Percentiles rank a stretch among this genome's conserved stretches.
These are phyloP conservation scores for Lycaena phlaeas DNA, from an alignment of 2,888 invertebrate genomes.

Conservation along the genomic window DNA sequence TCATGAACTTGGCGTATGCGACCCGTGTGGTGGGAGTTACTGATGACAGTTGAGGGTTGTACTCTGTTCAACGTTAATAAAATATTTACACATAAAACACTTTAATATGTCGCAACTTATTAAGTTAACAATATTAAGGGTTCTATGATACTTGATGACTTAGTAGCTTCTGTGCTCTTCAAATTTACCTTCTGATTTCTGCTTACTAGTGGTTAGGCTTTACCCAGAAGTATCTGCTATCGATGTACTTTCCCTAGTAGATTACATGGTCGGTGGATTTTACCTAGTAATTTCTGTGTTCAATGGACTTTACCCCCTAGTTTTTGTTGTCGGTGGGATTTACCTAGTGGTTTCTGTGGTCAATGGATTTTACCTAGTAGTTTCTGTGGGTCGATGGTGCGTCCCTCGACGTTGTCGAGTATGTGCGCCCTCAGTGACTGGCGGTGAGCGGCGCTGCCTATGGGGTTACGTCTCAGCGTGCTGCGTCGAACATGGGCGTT, in stretches of 20 bases:
- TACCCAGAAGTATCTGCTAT: no score
- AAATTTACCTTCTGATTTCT: no score
- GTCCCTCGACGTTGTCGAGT: slow-evolving; percentile 76
- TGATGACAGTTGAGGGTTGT: slow-evolving; percentile 83
- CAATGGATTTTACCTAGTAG: slow-evolving; percentile 70
- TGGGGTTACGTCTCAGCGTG: slow-evolving; percentile 80
- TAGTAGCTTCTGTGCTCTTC: no score
- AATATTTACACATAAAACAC: not conserved
- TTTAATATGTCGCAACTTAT: no score
- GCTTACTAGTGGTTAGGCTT: no score
- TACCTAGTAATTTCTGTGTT: slow-evolving; percentile 79
- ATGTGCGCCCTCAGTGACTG: slow-evolving; percentile 82
- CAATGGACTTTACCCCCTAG: no score
- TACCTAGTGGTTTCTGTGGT: not conserved
- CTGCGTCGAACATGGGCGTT: slow-evolving; percentile 85
- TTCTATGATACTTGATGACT: no score
- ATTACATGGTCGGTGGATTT: slow-evolving; percentile 7
- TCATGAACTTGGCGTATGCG: slow-evolving; percentile 92
- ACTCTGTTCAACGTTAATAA: slow-evolving; percentile 64
- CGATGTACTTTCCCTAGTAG: no score
- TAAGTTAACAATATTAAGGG: no score
- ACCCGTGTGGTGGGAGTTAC: slow-evolving; percentile 85
- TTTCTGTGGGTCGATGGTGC: slow-evolving; percentile 81
- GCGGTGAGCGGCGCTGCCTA: slow-evolving; percentile 81
- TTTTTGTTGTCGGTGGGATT: no score